Base-by-base conservation (phyloP, 1,140 invertebrate genomes). In the Drosophila melanogaster region DNA sequence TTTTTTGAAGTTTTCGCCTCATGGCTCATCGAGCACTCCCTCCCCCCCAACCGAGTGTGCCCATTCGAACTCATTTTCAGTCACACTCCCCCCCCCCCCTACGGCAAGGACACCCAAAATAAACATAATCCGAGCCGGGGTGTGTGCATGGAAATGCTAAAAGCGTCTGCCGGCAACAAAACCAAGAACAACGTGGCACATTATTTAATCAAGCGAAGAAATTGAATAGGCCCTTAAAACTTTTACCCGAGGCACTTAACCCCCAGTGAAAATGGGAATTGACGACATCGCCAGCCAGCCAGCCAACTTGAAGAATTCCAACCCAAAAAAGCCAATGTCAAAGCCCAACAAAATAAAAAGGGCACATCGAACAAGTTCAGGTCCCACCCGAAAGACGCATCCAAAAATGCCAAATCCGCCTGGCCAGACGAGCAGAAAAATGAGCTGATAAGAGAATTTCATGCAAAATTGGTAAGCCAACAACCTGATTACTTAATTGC, bases 191-290 rank as follows among this genome's bases (percentile, higher is more conserved):
- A 81, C 78, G 64, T 89, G 79, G 67, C 84, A 89, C 84, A 89
- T 89, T 89, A 89, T 89, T 89, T 89, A 89, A 89, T 89, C 84
- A 89, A 89, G 84, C 84, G 84, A 71, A 80, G 84, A 89, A 89
- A 89, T 89, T 89, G 84, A 89, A 89, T 89, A 89, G 84, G 84
- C 85, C 80, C 84, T 89, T 89, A 84, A 89, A 89, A 89, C 81
- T 81, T 89, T 89, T 89, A 84, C 84, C 79, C 76, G 64, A 74
- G 84, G 72, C 84, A 89, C 84, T 89, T 89, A 89, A 89, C 84
- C 84, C 84, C 61, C 79, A 77, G 79, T 79, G 79, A 79, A 87
- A 87, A 89, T 86, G 70, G 83, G 81, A 87, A 89, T 89, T 89
- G 83, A 87, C 83, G 84, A 87, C 80, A 83, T 70, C 46, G 54